Percentiles rank a stretch among this genome's conserved stretches.
Conservation (phyloP, 2,113 vertebrate species). For the Oceanodroma tethys region DNA sequence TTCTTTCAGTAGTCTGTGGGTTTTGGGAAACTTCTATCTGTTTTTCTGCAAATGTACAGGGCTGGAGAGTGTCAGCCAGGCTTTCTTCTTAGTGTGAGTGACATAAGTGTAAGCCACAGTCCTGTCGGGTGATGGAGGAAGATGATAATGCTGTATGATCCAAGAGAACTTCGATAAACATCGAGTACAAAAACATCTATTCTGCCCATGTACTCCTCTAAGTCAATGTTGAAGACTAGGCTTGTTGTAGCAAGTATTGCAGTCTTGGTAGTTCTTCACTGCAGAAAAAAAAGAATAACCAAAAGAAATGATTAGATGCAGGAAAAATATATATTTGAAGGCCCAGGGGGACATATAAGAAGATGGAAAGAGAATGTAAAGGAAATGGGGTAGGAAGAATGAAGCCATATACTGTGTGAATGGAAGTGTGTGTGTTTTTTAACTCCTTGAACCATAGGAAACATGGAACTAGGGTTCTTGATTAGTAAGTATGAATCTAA, state of each 20-base stretch:
- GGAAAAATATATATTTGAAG: neutral
- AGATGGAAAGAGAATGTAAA: neutral
- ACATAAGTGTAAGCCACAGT: neutral
- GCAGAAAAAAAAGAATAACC: neutral
- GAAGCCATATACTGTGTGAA: neutral
- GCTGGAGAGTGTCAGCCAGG: neutral
- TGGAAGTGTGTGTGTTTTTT: neutral
- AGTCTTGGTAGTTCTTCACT: neutral
- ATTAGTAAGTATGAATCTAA: neutral
- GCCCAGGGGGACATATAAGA: neutral
- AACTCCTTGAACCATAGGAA: neutral
- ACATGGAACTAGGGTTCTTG: neutral
- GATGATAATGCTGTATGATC: neutral
- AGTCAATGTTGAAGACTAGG: neutral
- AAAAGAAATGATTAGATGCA: neutral
- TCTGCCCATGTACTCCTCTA: neutral
- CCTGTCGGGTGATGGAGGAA: neutral
- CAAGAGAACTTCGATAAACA: neutral
- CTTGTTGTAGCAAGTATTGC: neutral
- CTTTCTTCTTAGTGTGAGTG: neutral
- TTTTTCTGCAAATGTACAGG: neutral
- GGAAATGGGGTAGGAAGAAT: neutral
- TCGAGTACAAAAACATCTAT: neutral
- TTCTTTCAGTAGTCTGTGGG: neutral
- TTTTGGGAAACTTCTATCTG: neutral